These are phyloP conservation scores for Pyralis farinalis DNA, from an alignment of 2,888 invertebrate genomes.

Conservation along the genomic window DNA sequence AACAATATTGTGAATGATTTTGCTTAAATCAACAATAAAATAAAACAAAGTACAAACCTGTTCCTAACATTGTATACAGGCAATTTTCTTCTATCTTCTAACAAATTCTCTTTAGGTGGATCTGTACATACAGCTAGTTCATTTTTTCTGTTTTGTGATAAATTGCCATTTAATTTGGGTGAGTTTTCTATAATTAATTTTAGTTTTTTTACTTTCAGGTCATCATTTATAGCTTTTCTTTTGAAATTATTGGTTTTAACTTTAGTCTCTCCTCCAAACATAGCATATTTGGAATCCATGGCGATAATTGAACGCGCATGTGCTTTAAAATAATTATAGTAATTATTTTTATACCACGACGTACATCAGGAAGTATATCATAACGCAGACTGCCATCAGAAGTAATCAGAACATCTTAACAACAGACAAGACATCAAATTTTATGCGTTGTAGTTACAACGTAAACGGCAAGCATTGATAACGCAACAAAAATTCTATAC, in stretches of 20 bases:
- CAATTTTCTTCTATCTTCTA: slow-evolving; percentile 65
- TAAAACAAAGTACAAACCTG: slow-evolving; percentile 44
- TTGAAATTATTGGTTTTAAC: slow-evolving; percentile 35
- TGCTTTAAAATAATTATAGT: too few species aligned
- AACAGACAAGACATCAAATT: too few species aligned
- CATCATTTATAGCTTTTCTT: slow-evolving; percentile 34
- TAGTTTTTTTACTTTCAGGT: slow-evolving; percentile 45
- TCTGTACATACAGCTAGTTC: slow-evolving; percentile 23
- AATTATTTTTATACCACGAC: too few species aligned
- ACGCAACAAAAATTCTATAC: too few species aligned
- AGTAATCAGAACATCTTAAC: too few species aligned
- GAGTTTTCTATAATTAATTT: slow-evolving; percentile 34
- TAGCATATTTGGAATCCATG: slow-evolving; percentile 72
- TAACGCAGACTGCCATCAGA: too few species aligned
- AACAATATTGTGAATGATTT: neutral
- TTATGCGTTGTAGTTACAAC: too few species aligned
- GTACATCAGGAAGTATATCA: too few species aligned
- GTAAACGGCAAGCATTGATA: too few species aligned
- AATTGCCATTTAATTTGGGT: slow-evolving; percentile 26
- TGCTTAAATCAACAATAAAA: too few species aligned
- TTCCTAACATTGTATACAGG: slow-evolving; percentile 78
- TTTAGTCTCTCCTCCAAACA: slow-evolving; percentile 39
- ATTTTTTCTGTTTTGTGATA: slow-evolving; percentile 18
- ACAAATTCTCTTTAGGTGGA: slow-evolving; percentile 35
- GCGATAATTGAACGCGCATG: neutral